These are phyloP conservation scores for Gibbula magus DNA, from an alignment of 2,888 invertebrate species.

Conservation along the genomic window DNA sequence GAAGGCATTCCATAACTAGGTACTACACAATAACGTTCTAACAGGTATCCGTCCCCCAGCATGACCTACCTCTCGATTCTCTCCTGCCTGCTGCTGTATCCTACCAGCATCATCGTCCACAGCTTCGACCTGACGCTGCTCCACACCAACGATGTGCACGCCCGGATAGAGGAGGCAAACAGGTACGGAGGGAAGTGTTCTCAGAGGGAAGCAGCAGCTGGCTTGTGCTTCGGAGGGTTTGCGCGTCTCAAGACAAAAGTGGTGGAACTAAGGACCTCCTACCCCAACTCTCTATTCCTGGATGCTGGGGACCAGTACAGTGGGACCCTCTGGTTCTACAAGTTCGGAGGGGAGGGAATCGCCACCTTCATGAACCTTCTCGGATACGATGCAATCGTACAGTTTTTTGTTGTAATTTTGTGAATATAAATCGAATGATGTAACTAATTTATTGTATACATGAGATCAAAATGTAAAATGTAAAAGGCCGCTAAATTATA, in stretches of 20 bases:
- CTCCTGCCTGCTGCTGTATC: no score
- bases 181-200: constrained; percentile 80
- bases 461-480: no score
- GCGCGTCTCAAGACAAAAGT: constrained; percentile 78
- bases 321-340: no score
- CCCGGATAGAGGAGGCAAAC: constrained; percentile 87
- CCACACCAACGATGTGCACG: constrained; percentile 95
- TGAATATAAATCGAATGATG: no score
- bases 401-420: no score
- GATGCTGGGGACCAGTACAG: constrained; percentile 95
- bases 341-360: constrained; percentile 88
- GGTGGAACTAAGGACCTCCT: constrained; percentile 42
- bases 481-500: no score
- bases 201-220: constrained; percentile 68
- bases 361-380: constrained; percentile 86
- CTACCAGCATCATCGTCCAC: no score
- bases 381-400: constrained; percentile 85
- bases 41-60: no score
- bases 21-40: no score
- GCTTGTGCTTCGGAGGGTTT: constrained; percentile 89
- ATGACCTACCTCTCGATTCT: no score
- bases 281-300: constrained; percentile 80
- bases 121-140: constrained; percentile 86
- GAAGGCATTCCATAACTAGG: no score
- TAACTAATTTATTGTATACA: no score